These are phyloP conservation scores for Saguinus imperator DNA, from an alignment of 2,113 vertebrate species.

Conservation along the genomic window DNA sequence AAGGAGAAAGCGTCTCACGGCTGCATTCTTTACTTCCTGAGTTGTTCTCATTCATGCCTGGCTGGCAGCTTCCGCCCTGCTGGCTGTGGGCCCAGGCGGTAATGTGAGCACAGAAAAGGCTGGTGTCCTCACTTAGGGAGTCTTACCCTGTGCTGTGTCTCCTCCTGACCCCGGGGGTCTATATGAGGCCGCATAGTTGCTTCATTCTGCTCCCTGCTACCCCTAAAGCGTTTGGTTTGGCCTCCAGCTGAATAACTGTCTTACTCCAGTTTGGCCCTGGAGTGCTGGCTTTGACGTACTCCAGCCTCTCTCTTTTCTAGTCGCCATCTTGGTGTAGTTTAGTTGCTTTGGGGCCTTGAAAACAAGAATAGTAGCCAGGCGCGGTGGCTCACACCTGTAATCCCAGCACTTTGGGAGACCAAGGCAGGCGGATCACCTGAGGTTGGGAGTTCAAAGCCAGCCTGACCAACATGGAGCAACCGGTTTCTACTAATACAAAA, in stretches of 20 bases:
- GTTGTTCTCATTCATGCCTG: not conserved
- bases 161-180: too few relatives aligned
- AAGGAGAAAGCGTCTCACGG: not conserved
- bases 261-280: not conserved
- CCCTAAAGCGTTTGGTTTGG: not conserved
- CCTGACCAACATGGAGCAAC: too few relatives aligned
- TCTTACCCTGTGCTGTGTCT: not conserved
- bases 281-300: not conserved
- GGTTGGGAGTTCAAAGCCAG: too few relatives aligned
- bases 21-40: not conserved
- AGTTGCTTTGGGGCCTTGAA: not conserved
- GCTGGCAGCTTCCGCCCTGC: not conserved
- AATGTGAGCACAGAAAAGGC: not conserved
- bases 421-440: too few relatives aligned
- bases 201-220: not conserved
- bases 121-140: not conserved
- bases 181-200: too few relatives aligned
- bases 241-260: not conserved
- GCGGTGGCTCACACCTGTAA: too few relatives aligned
- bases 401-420: too few relatives aligned
- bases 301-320: not conserved
- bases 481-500: too few relatives aligned
- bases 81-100: not conserved
- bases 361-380: not conserved
- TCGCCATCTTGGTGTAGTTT: not conserved